Conservation (phyloP, 1,140 invertebrate species). For the Pararge aegeria region DNA sequence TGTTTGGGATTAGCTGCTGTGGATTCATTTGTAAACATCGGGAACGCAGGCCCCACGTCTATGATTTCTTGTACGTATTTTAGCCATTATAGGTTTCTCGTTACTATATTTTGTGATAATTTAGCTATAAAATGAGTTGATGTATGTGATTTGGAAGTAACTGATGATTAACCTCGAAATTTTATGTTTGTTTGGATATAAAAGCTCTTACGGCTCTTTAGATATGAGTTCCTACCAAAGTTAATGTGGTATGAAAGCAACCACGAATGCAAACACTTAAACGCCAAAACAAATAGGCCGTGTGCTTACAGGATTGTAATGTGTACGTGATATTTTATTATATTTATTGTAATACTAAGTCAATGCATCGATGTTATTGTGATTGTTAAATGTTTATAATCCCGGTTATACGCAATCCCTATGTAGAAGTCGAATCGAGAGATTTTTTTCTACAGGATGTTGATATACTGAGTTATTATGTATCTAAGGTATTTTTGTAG, state of each 20-base stretch:
- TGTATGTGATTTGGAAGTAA: constrained; percentile 14
- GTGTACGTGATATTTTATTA: neutral
- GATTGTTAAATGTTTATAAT: neutral
- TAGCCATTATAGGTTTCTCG: constrained; percentile 51
- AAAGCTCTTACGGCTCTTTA: constrained; percentile 12
- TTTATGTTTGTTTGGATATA: constrained; percentile 52
- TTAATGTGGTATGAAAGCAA: constrained; percentile 37
- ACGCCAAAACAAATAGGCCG: constrained; percentile 31
- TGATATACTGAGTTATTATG: neutral
- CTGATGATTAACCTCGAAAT: constrained; percentile 51
- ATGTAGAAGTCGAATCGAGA: neutral
- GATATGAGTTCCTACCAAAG: constrained; percentile 18
- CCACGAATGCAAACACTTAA: constrained; percentile 35
- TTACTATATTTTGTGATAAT: constrained; percentile 23
- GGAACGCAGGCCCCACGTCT: constrained; percentile 72
- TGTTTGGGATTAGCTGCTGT: constrained; percentile 51
- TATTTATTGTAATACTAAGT: neutral
- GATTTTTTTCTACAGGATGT: neutral
- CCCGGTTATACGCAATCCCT: neutral
- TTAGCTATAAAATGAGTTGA: constrained; percentile 16
- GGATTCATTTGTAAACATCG: constrained; percentile 74
- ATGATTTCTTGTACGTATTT: constrained; percentile 77
- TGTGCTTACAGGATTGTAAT: constrained; percentile 8
- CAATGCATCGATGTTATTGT: neutral
- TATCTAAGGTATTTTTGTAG: no score